Evolutionary conservation across 2,113 vertebrate species (phyloP).

Genomic region (Gallinago jamesoni): DNA sequence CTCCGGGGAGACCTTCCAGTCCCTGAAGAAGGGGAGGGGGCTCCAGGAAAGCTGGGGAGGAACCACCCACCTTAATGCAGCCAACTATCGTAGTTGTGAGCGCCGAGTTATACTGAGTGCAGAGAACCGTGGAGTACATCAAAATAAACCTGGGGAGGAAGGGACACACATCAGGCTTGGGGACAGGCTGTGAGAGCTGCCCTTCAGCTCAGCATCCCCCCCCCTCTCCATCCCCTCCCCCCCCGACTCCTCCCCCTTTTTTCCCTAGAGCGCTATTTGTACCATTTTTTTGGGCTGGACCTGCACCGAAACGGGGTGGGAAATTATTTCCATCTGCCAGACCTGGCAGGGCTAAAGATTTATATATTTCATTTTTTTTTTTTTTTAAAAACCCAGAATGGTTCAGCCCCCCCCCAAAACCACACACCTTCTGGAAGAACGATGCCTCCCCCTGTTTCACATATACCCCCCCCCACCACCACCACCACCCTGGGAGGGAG

Average conservation of each 20-base stretch:
- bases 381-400: not conserved
- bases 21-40: no score
- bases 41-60: not conserved
- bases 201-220: rapidly evolving
- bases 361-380: not conserved
- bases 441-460: no score
- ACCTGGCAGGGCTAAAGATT: not conserved
- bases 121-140: slow-evolving; percentile 95
- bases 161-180: rapidly evolving
- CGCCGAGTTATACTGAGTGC: slow-evolving; percentile 95
- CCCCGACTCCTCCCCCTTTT: not conserved
- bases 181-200: rapidly evolving
- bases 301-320: no score
- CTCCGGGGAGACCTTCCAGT: no score
- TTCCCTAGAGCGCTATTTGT: rapidly evolving
- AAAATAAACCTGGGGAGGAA: slow-evolving; percentile 84
- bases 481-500: not conserved
- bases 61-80: slow-evolving; percentile 88
- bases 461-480: no score
- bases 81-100: slow-evolving; percentile 98
- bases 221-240: not conserved
- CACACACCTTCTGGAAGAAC: rapidly evolving
- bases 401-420: not conserved
- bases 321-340: rapidly evolving
- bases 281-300: not conserved